Evolutionary conservation across 2,797 vertebrate species (phyloP).

Genomic region (Aselliscus stoliczkanus): DNA sequence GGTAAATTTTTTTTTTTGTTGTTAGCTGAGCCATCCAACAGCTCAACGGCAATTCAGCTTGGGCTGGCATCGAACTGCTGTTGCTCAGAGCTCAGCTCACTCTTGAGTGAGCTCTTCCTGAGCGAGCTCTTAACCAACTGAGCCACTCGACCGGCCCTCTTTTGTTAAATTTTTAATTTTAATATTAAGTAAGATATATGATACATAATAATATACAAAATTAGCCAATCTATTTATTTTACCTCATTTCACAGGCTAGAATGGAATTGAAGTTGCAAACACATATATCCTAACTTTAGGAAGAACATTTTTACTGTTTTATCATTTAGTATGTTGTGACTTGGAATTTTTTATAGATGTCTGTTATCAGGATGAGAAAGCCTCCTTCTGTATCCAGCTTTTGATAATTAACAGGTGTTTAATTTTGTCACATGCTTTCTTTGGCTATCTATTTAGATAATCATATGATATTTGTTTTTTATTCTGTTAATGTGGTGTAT

Average conservation of each 20-base stretch:
- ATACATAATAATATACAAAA: neutral
- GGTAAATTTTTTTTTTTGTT: neutral
- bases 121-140: too few relatives aligned
- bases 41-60: too few relatives aligned
- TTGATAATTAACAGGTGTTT: neutral
- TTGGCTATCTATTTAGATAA: neutral
- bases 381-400: neutral
- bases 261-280: neutral
- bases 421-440: neutral
- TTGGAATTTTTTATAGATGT: neutral
- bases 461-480: neutral
- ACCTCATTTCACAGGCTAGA: neutral
- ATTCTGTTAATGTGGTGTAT: neutral
- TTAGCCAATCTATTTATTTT: neutral
- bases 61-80: too few relatives aligned
- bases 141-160: too few relatives aligned
- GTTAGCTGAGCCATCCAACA: too few relatives aligned
- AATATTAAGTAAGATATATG: neutral
- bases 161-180: neutral
- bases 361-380: neutral
- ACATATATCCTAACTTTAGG: neutral
- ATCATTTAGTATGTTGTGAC: neutral
- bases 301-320: neutral
- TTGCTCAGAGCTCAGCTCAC: too few relatives aligned
- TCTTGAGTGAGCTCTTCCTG: too few relatives aligned